These are phyloP conservation scores for Poecilus cupreus DNA, from an alignment of 2,888 invertebrate species.

Conservation along the genomic window DNA sequence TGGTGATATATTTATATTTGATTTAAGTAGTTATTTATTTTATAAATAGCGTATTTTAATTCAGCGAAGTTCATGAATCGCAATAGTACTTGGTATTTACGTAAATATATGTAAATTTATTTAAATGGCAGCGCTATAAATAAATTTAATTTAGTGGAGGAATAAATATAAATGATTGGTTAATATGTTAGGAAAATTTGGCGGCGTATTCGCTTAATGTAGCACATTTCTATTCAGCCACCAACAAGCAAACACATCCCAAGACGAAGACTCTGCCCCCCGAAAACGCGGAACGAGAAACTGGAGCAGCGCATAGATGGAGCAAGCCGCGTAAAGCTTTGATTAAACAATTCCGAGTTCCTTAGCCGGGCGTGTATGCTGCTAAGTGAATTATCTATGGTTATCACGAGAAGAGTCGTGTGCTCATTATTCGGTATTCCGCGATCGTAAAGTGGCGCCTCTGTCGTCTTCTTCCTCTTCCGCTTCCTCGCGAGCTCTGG, in stretches of 20 bases:
- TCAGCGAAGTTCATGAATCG: no score
- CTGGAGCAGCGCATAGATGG: neutral
- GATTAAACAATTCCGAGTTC: constrained; percentile 29
- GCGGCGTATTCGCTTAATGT: neutral
- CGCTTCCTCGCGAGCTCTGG: no score
- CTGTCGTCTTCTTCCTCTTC: neutral
- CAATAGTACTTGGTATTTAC: no score
- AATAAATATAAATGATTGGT: constrained; percentile 6
- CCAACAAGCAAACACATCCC: constrained; percentile 14
- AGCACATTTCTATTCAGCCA: constrained; percentile 3
- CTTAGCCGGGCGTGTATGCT: neutral
- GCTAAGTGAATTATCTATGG: constrained; percentile 38
- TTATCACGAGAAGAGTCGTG: constrained; percentile 41
- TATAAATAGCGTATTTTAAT: no score
- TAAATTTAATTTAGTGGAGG: no score
- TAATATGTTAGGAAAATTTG: neutral
- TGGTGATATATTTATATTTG: no score
- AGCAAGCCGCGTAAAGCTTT: constrained; percentile 5
- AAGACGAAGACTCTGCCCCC: neutral
- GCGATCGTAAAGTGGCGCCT: constrained; percentile 33
- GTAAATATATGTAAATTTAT: no score
- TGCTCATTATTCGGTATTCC: constrained; percentile 44
- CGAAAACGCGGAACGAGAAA: neutral
- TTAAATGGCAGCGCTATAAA: no score
- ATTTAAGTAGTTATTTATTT: no score